Base-by-base conservation (phyloP, 2,797 vertebrate species). In the Myotis vivesi region DNA sequence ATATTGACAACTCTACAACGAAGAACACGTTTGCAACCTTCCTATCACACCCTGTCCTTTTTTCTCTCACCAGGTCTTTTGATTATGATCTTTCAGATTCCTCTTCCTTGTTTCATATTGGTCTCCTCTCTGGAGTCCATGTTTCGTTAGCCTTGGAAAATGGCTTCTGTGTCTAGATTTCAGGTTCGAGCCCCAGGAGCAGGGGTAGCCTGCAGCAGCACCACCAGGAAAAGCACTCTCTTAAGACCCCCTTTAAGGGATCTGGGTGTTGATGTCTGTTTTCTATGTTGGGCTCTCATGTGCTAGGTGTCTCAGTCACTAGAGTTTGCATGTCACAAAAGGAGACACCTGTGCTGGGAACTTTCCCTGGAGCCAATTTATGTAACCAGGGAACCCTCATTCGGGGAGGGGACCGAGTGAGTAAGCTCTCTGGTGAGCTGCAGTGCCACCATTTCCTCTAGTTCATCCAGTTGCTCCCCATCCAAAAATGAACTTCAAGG, bases 131-230 rank as follows among this genome's bases (percentile, higher is more conserved):
- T 88, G 80, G 77, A 95, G 89, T 96, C 89, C 41, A 82, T 75
- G 66, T 96, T 97, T 94, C 93, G 95, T 97, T 89, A 95, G 94
- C 95, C 95, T 96, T 76, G 51, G 93, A 81, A 95, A 95, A 92
- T 55, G 59, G 86, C 94, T 94, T 92, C 73, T 92, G 25, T 87
- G 93, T 97, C 96, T 89, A 88, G 87, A 93, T 88, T 95, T 93
- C 44, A 97, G 95, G 95, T 96, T 95, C 91, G 95, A 96, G 91
- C 86, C 84, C 94, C 82, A 41, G 88, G 83, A 80, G 49, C 89
- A 83, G 69, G 85, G n/a, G 59, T 53, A 75, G 79, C 86, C 51
- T 23, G 8, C 8, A 41, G 25, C 82, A 81, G 36, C 86, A 95
- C 23, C 0, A 69, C 2, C 19, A 79, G 49, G 68, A 46, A 38